A percentile compares a stretch with the other conserved stretches of the same genome.
phyloP scores from a whole-genome alignment of 2,113 vertebrate species.

The Tragelaphus scriptus region DNA sequence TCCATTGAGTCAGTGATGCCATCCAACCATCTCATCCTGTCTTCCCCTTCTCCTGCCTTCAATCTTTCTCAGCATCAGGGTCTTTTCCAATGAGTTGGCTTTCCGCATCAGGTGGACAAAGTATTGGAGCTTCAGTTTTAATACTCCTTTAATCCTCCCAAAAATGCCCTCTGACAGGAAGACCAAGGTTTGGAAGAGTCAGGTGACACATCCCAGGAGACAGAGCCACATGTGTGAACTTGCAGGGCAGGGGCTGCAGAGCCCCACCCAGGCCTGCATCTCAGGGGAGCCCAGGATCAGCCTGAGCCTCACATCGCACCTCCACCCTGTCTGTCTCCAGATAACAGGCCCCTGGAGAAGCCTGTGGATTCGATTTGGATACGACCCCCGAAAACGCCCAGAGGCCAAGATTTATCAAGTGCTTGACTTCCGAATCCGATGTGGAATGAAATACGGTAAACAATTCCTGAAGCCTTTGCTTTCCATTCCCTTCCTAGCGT shows the following conservation, averaged over 20 bases:
- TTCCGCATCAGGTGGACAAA: background rate
- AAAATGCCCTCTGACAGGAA: background rate
- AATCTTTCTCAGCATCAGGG: background rate
- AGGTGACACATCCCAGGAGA: background rate
- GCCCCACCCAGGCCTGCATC: background rate
- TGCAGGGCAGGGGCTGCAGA: background rate
- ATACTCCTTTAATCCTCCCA: background rate
- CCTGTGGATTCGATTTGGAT: slow-evolving; percentile 93
- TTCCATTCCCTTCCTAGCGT: background rate
- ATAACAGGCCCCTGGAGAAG: slow-evolving; percentile 98
- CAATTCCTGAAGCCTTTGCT: background rate
- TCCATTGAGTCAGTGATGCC: background rate
- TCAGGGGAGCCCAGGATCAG: background rate
- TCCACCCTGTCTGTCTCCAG: slow-evolving; percentile 73
- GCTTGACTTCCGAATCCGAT: slow-evolving; percentile 96
- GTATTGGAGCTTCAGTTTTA: background rate
- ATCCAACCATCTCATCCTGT: background rate
- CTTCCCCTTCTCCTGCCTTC: background rate
- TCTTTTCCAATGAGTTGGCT: background rate
- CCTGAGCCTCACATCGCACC: background rate
- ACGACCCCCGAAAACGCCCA: slow-evolving; percentile 89
- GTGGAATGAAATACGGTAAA: slow-evolving; percentile 93
- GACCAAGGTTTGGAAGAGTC: background rate
- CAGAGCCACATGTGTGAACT: accelerated
- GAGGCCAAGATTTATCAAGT: slow-evolving; percentile 96